These are phyloP conservation scores for Pterophyllum scalare DNA, from an alignment of 2,113 vertebrate species.

Conservation along the genomic window DNA sequence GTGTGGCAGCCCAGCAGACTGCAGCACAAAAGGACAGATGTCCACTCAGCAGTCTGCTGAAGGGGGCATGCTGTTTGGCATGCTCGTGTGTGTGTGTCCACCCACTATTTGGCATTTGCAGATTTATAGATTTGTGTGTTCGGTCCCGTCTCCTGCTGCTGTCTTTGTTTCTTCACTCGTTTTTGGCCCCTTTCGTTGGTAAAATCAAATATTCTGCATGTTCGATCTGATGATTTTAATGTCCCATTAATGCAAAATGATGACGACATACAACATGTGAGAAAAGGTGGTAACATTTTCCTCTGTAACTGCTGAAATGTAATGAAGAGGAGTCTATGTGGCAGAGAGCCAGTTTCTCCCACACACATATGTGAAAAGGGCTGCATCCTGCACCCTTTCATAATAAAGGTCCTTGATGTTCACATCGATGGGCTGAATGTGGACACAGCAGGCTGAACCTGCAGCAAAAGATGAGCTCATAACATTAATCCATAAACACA, in stretches of 20 bases:
- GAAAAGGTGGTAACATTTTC: too few relatives aligned
- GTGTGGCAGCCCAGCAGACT: not conserved
- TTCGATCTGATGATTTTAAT: not conserved
- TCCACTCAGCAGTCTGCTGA: constrained; percentile 40
- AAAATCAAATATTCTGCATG: not conserved
- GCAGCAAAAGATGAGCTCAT: not conserved
- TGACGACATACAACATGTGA: not conserved
- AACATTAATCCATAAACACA: not conserved
- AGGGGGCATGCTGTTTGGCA: constrained; percentile 34
- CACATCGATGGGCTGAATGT: not conserved
- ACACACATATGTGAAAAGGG: not conserved
- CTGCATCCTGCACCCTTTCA: not conserved
- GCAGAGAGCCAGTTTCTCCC: not conserved
- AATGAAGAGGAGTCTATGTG: too few relatives aligned
- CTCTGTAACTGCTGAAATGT: not conserved
- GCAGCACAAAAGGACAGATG: constrained; percentile 48
- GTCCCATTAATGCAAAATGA: not conserved
- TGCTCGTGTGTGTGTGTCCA: not conserved
- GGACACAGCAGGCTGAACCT: not conserved
- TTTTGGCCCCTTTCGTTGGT: not conserved
- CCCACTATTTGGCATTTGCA: constrained; percentile 3
- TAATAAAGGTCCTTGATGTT: not conserved
- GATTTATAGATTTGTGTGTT: not conserved
- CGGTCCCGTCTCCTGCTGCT: not conserved
- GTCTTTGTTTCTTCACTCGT: not conserved